These are phyloP conservation scores for Syngnathoides biaculeatus DNA, from an alignment of 2,113 vertebrate genomes.

Conservation along the genomic window DNA sequence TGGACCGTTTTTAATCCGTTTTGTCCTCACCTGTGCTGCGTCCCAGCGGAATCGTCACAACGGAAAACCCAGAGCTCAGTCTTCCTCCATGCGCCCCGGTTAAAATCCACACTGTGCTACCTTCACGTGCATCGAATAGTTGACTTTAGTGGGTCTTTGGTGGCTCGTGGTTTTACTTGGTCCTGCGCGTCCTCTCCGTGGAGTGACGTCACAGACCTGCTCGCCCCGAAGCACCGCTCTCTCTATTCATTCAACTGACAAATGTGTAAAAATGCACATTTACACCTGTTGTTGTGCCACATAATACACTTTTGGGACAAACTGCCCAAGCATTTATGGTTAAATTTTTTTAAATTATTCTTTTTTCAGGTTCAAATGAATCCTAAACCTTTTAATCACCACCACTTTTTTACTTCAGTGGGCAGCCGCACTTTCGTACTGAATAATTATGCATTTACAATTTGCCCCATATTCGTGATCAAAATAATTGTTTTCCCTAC, in stretches of 20 bases:
- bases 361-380: not conserved
- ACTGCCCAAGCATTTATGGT: not conserved
- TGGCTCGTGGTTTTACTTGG: conserved; percentile 71
- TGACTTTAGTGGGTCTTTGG: conserved; percentile 45
- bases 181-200: conserved; percentile 67
- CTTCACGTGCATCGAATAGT: conserved; percentile 45
- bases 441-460: not conserved
- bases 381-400: not conserved
- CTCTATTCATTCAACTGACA: not conserved
- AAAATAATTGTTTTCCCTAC: not conserved
- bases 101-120: conserved; percentile 25
- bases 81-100: conserved; percentile 37
- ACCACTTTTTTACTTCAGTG: not conserved
- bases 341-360: not conserved
- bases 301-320: too few relatives aligned
- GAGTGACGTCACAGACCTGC: conserved; percentile 73
- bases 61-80: conserved; percentile 33
- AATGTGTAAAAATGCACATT: not conserved
- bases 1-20: not conserved
- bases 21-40: conserved; percentile 60
- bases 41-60: conserved; percentile 43
- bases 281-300: not conserved
- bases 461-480: too few relatives aligned
- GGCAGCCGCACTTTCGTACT: not conserved
- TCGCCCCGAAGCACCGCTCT: not conserved